Percentiles rank a stretch among this genome's conserved stretches.
Evolutionary conservation across 2,888 invertebrate genomes (phyloP).

Genomic region (Chrysolina americana): DNA sequence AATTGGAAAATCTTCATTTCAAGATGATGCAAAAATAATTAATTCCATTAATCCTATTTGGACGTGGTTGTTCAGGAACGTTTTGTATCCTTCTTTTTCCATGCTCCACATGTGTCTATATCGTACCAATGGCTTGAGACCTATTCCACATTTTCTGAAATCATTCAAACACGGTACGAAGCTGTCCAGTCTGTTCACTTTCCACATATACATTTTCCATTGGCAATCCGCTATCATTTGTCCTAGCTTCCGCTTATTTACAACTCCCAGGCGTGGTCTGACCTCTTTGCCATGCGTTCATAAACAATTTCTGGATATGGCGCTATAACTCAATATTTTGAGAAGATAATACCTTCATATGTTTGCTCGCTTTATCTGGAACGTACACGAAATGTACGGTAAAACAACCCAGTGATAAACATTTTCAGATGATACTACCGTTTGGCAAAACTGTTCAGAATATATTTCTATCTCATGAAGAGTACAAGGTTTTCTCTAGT

Average conservation of each 20-base stretch:
- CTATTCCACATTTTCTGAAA: not conserved
- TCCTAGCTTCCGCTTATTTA: not conserved
- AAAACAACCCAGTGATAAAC: conserved; percentile 31
- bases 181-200: not conserved
- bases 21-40: no score
- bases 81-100: no score
- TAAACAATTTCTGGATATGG: conserved; percentile 16
- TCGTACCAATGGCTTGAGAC: no score
- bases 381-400: conserved; percentile 30
- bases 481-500: conserved; percentile 34
- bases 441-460: conserved; percentile 37
- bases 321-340: not conserved
- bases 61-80: no score
- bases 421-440: conserved; percentile 32
- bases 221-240: not conserved
- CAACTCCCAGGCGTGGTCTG: not conserved
- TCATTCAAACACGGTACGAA: not conserved
- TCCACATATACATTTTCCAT: not conserved
- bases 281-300: not conserved
- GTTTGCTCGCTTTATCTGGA: conserved; percentile 2
- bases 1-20: no score
- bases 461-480: conserved; percentile 33
- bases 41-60: no score
- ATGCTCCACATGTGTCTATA: no score
- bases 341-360: conserved; percentile 3